These are phyloP conservation scores for Campylomormyrus tamandua DNA, from an alignment of 2,113 vertebrate species.

Conservation along the genomic window DNA sequence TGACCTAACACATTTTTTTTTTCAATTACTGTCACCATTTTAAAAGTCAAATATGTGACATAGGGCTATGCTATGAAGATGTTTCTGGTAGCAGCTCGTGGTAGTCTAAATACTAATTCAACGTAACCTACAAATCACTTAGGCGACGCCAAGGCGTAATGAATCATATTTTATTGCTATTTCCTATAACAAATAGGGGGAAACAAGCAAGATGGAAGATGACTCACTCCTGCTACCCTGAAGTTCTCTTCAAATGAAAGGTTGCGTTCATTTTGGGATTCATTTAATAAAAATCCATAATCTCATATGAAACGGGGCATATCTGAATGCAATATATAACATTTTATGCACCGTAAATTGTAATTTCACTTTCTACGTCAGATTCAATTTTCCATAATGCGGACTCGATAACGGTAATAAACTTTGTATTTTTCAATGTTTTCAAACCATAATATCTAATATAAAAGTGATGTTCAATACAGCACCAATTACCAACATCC, in stretches of 20 bases:
- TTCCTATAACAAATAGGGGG: not conserved
- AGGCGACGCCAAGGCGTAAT: too few relatives aligned
- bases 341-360: not conserved
- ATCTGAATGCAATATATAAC: not conserved
- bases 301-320: not conserved
- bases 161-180: not conserved
- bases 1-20: not conserved
- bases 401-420: not conserved
- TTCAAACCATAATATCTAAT: not conserved
- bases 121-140: not conserved
- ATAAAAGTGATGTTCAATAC: not conserved
- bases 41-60: not conserved
- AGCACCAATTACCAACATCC: not conserved
- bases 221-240: not conserved
- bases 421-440: not conserved
- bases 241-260: not conserved
- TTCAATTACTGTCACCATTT: not conserved
- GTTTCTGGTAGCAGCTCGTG: not conserved
- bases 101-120: not conserved
- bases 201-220: not conserved
- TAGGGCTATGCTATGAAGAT: not conserved
- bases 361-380: not conserved
- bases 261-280: not conserved
- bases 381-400: not conserved
- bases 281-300: not conserved